These are phyloP conservation scores for Shinisaurus crocodilurus DNA, from an alignment of 2,113 vertebrate species.

Conservation along the genomic window DNA sequence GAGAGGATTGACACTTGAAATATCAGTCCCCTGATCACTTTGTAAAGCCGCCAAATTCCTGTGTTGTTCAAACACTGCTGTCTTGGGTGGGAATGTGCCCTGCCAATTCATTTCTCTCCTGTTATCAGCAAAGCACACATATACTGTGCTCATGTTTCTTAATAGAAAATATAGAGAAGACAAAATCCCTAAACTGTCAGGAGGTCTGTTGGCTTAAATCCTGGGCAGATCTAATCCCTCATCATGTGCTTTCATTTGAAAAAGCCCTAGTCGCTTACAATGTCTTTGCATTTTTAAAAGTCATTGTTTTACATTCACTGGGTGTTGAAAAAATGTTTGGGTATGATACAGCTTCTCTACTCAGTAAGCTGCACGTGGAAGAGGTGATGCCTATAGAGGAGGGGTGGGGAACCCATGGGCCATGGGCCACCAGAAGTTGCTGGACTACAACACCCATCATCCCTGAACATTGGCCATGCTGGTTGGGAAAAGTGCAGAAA, in stretches of 20 bases:
- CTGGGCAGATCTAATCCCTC: slow-evolving; percentile 43
- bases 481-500: too few species aligned
- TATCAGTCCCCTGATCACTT: slow-evolving; percentile 67
- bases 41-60: slow-evolving; percentile 69
- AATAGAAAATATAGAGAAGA: slow-evolving; percentile 64
- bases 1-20: slow-evolving; percentile 65
- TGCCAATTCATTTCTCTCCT: slow-evolving; percentile 75
- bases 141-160: slow-evolving; percentile 67
- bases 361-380: neutral
- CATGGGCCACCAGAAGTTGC: too few species aligned
- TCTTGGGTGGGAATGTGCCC: slow-evolving; percentile 71
- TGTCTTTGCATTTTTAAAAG: neutral
- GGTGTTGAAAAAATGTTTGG: slow-evolving; percentile 33
- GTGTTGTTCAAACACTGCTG: slow-evolving; percentile 68
- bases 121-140: slow-evolving; percentile 74
- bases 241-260: slow-evolving; percentile 50
- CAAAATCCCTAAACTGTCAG: slow-evolving; percentile 67
- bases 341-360: neutral
- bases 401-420: neutral
- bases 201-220: slow-evolving; percentile 63
- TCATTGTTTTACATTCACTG: neutral
- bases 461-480: too few species aligned
- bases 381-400: neutral
- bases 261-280: slow-evolving; percentile 37
- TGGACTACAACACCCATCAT: too few species aligned